phyloP scores from a whole-genome alignment of 2,888 invertebrate species.

The Synanthedon tipuliformis region DNA sequence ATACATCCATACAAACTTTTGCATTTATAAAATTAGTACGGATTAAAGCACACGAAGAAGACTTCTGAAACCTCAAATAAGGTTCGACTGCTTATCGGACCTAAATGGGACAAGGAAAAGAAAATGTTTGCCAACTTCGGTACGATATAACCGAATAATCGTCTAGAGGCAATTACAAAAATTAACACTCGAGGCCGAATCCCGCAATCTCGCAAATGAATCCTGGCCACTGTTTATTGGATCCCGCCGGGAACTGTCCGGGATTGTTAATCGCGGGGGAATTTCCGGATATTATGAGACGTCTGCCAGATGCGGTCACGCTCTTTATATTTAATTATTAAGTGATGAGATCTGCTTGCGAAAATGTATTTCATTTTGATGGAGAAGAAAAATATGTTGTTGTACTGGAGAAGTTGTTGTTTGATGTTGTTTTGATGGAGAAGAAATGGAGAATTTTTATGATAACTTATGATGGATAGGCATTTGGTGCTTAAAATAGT shows the following conservation, averaged over 20 bases:
- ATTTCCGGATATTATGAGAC: constrained; percentile 22
- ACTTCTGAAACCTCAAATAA: too few species aligned
- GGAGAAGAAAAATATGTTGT: too few species aligned
- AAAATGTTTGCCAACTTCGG: neutral
- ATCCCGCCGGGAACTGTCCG: constrained; percentile 23
- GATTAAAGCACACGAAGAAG: too few species aligned
- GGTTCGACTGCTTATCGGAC: too few species aligned
- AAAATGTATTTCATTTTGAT: too few species aligned
- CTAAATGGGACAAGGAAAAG: neutral
- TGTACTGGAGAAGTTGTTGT: too few species aligned
- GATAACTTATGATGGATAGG: too few species aligned
- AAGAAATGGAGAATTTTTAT: too few species aligned
- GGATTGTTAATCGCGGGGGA: constrained; percentile 32
- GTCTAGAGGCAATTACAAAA: constrained; percentile 41
- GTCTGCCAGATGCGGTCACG: constrained; percentile 3
- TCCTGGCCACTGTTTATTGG: constrained; percentile 31
- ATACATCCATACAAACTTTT: too few species aligned
- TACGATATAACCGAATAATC: neutral
- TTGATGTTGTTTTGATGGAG: too few species aligned
- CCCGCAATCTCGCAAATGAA: constrained; percentile 45
- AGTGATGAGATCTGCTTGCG: neutral
- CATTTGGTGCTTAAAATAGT: too few species aligned
- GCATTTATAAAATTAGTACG: too few species aligned
- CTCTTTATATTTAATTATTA: neutral
- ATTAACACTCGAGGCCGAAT: constrained; percentile 32